Evolutionary conservation across 2,797 vertebrate species (phyloP).

Genomic region (Neoniphon sammara): DNA sequence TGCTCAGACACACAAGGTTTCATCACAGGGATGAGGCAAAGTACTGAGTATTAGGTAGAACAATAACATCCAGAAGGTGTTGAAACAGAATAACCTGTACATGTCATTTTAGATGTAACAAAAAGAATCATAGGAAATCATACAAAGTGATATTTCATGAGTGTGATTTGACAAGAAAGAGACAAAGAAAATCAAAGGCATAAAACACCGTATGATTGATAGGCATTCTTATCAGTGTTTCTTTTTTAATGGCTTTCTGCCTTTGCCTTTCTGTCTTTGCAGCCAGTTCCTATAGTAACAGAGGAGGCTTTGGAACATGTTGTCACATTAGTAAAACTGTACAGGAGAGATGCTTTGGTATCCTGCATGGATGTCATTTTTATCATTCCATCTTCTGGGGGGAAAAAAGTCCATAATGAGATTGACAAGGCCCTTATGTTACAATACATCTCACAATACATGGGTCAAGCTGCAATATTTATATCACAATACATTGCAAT

Average conservation of each 20-base stretch:
- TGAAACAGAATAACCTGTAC: neutral
- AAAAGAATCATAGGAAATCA: neutral
- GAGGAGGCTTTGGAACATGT: conserved; percentile 1
- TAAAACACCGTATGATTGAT: neutral
- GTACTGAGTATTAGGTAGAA: neutral
- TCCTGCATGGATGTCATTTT: neutral
- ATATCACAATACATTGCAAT: too few relatives aligned
- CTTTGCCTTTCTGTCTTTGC: neutral
- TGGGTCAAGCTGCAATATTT: too few relatives aligned
- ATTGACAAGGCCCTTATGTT: too few relatives aligned
- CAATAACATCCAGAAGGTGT: conserved; percentile 3
- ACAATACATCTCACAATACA: too few relatives aligned
- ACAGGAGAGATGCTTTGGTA: neutral
- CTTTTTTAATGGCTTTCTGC: neutral
- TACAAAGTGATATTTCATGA: too few relatives aligned
- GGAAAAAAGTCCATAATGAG: neutral
- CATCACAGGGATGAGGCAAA: conserved; percentile 20
- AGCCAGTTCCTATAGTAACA: conserved; percentile 50
- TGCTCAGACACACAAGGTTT: conserved; percentile 30
- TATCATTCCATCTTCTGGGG: neutral
- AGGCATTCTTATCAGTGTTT: neutral
- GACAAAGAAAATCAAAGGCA: neutral
- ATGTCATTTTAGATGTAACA: neutral
- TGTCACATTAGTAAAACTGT: neutral
- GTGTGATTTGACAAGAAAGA: too few relatives aligned